Conservation (phyloP, 1,140 invertebrate genomes). For the Monomorium pharaonis region DNA sequence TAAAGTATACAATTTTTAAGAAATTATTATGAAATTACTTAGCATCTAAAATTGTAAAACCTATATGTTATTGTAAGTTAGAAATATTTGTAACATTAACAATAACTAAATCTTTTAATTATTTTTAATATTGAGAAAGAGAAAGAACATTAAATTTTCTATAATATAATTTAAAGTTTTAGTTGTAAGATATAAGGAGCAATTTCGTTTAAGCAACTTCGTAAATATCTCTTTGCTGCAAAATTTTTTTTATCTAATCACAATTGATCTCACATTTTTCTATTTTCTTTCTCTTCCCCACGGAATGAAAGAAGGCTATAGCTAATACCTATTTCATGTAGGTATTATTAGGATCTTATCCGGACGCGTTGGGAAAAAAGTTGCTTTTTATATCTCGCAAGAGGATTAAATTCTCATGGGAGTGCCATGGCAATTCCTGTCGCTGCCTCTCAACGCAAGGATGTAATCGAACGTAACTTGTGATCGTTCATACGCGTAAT, state of each 20-base stretch:
- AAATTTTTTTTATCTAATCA: background rate
- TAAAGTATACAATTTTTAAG: background rate
- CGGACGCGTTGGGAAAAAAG: background rate
- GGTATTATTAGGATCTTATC: slow-evolving; percentile 33
- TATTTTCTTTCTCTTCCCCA: background rate
- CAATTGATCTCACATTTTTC: background rate
- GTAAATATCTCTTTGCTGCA: background rate
- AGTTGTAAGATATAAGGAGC: too few species aligned
- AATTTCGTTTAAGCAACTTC: slow-evolving; percentile 4
- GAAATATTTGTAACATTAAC: background rate
- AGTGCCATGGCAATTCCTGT: slow-evolving; percentile 20
- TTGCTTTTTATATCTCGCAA: slow-evolving; percentile 25
- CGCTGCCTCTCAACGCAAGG: background rate
- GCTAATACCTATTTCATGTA: background rate
- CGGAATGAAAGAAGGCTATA: background rate
- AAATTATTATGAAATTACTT: background rate
- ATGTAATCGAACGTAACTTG: slow-evolving; percentile 35
- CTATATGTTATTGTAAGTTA: background rate
- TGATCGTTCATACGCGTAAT: background rate
- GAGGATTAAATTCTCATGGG: slow-evolving; percentile 18
- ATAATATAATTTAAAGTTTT: background rate
- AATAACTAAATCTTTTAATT: background rate
- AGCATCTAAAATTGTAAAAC: background rate
- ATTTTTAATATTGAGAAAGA: background rate
- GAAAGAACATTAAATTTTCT: background rate